Percentiles rank a stretch among this genome's conserved stretches.
Conservation (phyloP, 1,140 invertebrate genomes). For the Camponotus floridanus region DNA sequence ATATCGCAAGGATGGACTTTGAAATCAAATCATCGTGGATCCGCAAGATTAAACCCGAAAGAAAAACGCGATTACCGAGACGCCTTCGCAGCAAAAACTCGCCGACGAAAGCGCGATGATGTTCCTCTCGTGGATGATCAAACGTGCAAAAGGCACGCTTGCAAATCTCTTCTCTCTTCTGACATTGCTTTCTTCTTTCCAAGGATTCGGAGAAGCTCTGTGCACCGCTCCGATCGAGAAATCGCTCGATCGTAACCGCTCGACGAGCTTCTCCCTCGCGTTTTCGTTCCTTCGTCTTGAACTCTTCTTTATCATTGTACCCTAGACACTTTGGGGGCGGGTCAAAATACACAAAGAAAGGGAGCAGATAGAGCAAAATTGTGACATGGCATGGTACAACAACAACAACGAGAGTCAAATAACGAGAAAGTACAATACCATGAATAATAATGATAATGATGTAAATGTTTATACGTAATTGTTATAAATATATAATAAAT, state of each 20-base stretch:
- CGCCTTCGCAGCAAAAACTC: slow-evolving; percentile 45
- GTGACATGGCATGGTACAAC: slow-evolving; percentile 77
- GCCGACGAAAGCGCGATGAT: slow-evolving; percentile 52
- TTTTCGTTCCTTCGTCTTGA: slow-evolving; percentile 26
- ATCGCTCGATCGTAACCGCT: slow-evolving; percentile 81
- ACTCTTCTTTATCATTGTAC: slow-evolving; percentile 63
- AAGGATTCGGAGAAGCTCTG: neutral
- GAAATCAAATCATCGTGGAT: neutral
- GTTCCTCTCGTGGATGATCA: neutral
- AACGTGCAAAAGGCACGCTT: slow-evolving; percentile 73
- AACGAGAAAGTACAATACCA: slow-evolving; percentile 80
- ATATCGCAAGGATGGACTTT: neutral
- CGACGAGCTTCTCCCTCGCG: neutral
- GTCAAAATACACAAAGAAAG: slow-evolving; percentile 72
- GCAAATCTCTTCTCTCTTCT: slow-evolving; percentile 69
- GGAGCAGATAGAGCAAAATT: slow-evolving; percentile 70
- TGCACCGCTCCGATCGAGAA: slow-evolving; percentile 77
- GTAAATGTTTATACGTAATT: slow-evolving; percentile 60
- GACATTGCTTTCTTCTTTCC: neutral
- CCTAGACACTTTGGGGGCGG: slow-evolving; percentile 81
- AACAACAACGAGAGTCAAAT: slow-evolving; percentile 78
- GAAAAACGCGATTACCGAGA: slow-evolving; percentile 27
- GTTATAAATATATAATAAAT: slow-evolving; percentile 64
- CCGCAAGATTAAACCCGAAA: neutral
- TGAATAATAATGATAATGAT: slow-evolving; percentile 74